Base-by-base conservation (phyloP, 2,797 vertebrate species). In the Chaenodraco wilsoni region DNA sequence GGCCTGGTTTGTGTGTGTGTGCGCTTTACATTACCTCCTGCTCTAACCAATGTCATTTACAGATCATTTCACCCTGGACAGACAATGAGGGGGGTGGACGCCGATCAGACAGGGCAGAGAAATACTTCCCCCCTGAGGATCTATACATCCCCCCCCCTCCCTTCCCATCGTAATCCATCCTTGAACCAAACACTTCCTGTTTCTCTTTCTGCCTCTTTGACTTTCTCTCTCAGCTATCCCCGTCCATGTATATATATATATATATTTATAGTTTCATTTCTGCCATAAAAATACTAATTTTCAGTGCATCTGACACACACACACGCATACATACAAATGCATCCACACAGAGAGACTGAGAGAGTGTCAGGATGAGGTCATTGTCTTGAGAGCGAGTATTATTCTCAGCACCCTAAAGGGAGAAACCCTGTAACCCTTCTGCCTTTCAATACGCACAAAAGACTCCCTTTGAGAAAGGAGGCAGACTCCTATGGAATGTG, bases 391-490 rank as follows among this genome's bases (percentile, higher is more conserved):
- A 83, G 72, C 5, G 49, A 73, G 83, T 77, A 90, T 93, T 91
- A 89, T 93, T 83, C 89, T 79, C 71, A 0, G 85, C 86, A 89
- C 88, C 90, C 91, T 92, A 82, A 91, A 93, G 92, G 84, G 89
- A 91, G 90, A 92, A 94, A 93, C 90, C 90, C 89, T 87, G 90
- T 92, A 90, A 91, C 91, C 91, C 82, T 87, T 58, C 67, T 86
- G 85, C 89, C 80, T 92, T 93, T 92, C 90, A 93, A 63, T 59
- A 62, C 60, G 74, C 85, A 94, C 93, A 94, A 93, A 91, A 89
- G 90, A 69, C 72, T 87, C 84, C 66, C 76, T 84, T 82, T 80
- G 85, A 89, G 90, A 84, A 83, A 82, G 87, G 88, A 81, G 87
- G 84, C 78, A 59, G 71, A 78, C 70, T 78, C 82, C 78, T 83